Evolutionary conservation across 2,113 vertebrate genomes (phyloP).

Genomic region (Ophiodon elongatus): DNA sequence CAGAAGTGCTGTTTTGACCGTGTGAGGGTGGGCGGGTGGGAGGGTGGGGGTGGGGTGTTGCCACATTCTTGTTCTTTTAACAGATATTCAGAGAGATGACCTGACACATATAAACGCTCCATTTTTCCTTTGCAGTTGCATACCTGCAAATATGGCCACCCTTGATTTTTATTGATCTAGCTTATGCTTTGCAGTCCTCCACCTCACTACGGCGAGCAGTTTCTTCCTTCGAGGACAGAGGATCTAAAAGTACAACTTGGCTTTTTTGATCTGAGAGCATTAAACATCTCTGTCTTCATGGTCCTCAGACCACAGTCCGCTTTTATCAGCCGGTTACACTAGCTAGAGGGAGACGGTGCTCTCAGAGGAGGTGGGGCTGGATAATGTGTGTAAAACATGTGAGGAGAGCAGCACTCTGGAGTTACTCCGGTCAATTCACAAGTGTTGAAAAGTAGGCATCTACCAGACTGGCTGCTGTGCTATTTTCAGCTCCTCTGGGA

Average conservation of each 20-base stretch:
- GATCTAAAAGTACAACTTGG: conserved; percentile 3
- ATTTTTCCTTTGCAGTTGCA: not conserved
- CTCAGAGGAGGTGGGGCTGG: conserved; percentile 29
- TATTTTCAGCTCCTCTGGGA: conserved; percentile 3
- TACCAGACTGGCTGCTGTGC: not conserved
- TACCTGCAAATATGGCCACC: not conserved
- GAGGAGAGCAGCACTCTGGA: conserved; percentile 28
- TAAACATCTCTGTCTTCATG: conserved; percentile 1
- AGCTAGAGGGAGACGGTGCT: conserved; percentile 26
- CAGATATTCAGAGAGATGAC: not conserved
- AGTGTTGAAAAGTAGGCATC: conserved; percentile 10
- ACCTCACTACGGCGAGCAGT: conserved; percentile 1
- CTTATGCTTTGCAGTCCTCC: not conserved
- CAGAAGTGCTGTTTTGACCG: not conserved
- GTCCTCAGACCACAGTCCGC: conserved; percentile 9
- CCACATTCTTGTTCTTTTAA: no score
- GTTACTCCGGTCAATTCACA: conserved; percentile 16
- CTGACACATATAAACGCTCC: not conserved
- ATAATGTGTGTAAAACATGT: conserved; percentile 42
- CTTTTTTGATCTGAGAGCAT: not conserved
- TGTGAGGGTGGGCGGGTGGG: not conserved
- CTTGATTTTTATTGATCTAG: not conserved
- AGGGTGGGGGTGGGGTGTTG: not conserved
- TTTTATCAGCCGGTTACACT: not conserved
- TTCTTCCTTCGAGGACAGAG: not conserved